Evolutionary conservation across 2,888 invertebrate species (phyloP), one percentile per base, ranked within the genome.

Genomic region (Chrysina gloriosa): DNA sequence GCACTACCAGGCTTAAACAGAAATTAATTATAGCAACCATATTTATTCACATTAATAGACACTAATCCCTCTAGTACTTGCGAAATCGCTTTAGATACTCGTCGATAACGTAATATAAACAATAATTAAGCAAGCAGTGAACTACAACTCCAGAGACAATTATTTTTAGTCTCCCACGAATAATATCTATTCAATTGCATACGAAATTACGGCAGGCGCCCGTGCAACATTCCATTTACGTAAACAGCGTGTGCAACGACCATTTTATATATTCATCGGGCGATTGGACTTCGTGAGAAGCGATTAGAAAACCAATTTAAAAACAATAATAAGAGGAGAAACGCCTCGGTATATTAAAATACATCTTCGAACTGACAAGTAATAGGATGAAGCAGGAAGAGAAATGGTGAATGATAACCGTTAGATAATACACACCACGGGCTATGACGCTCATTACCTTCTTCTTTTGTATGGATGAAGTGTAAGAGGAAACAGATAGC

Each of bases 221-320:
- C 14, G 36, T 23, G 25, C 48, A 48, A 7, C 48, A 25, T 48
- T 48, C 48, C 48, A 11, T 48, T 48, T 25, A 25, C 48, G 48
- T 25, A 48, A 48, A 9, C 48, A 23, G 48, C 48, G 11, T 25
- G 48, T 14, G 23, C 48, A 48, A 9, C 25, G 11, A 11, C 4
- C 48, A 25, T 48, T 48, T n/a, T 48, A 48, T 11, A 25, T 25
- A 48, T 48, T 48, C 48, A 48, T 48, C 25, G 23, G n/a, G 4
- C 7, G 14, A 16, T 1, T 16, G 36, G 3, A 2, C 3, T 1
- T 9, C 48, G 27, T 48, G 48, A 48, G 48, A 48, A 48, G 25
- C 48, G 48, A 48, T 48, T 48, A 48, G 25, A 48, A 48, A 48
- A 48, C 25, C 48, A 48, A 48, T 48, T 48, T 48, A 11, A 48